Percentiles rank a stretch among this genome's conserved stretches.
Evolutionary conservation across 2,797 vertebrate species (phyloP).

Genomic region (Pantherophis alleghaniensis): DNA sequence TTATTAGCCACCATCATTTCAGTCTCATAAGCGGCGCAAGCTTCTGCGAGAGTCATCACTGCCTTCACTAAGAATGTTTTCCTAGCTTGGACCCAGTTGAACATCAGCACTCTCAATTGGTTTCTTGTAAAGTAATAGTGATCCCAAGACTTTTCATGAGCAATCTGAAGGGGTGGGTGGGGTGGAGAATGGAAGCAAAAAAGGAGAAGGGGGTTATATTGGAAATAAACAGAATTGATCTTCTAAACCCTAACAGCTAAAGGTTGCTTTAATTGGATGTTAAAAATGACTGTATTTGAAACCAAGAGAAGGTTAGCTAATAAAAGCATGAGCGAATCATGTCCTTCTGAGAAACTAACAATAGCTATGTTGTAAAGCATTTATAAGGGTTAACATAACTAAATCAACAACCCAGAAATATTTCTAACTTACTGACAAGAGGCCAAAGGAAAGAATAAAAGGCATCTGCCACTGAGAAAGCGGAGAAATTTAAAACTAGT

Average conservation of each 20-base stretch:
- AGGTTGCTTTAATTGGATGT: not conserved
- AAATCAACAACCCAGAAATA: not conserved
- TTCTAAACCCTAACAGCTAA: not conserved
- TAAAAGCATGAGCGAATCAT: not conserved
- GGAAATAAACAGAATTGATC: not conserved
- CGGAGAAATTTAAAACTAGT: not conserved
- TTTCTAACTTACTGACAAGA: constrained; percentile 33
- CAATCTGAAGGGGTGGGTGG: constrained; percentile 67
- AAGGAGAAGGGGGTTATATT: not conserved
- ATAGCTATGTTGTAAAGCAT: not conserved
- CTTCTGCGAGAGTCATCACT: constrained; percentile 76
- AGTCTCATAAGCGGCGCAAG: constrained; percentile 75
- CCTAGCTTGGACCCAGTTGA: constrained; percentile 75
- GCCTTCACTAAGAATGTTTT: constrained; percentile 77
- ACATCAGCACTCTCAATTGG: constrained; percentile 71
- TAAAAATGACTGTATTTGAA: not conserved
- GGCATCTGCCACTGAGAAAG: constrained; percentile 28
- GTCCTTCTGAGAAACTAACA: not conserved
- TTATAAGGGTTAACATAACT: not conserved
- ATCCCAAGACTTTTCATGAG: constrained; percentile 78
- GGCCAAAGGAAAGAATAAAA: constrained; percentile 39
- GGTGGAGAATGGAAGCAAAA: not conserved
- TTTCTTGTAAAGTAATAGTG: constrained; percentile 70
- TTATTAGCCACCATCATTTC: constrained; percentile 72
- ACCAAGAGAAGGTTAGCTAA: not conserved